phyloP scores from a whole-genome alignment of 2,797 vertebrate species.

The Epinephelus malabaricus region DNA sequence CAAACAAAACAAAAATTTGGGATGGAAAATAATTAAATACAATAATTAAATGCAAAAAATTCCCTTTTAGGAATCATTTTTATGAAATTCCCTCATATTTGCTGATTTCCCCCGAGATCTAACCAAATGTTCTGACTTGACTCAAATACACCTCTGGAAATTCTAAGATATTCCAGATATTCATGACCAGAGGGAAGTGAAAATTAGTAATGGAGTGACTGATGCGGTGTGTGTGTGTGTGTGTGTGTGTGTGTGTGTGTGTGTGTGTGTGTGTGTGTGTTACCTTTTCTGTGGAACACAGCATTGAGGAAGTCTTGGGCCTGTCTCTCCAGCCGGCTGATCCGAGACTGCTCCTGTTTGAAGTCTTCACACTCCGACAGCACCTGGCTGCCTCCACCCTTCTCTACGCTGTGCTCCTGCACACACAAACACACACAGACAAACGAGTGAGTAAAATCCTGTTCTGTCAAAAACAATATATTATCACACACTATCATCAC shows the following conservation, averaged over 20 bases:
- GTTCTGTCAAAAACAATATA: background rate
- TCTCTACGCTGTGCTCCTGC: constrained; percentile 91
- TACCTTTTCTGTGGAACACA: constrained; percentile 98
- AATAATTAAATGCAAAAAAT: constrained; percentile 9
- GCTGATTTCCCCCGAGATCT: constrained; percentile 43
- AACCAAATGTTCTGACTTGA: constrained; percentile 40
- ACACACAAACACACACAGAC: constrained; percentile 9
- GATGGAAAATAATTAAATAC: constrained; percentile 19
- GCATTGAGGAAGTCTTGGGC: constrained; percentile 99
- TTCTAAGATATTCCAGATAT: background rate
- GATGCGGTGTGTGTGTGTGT: background rate
- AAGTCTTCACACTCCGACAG: constrained; percentile 90
- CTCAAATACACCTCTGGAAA: constrained; percentile 34
- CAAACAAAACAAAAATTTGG: background rate
- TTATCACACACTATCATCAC: too few relatives aligned
- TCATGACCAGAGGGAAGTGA: constrained; percentile 11
- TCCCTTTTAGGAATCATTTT: constrained; percentile 6
- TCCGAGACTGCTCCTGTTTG: constrained; percentile 94
- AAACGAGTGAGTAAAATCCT: background rate
- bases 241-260: constrained; percentile 16
- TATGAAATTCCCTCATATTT: constrained; percentile 15
- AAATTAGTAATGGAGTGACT: constrained; percentile 18
- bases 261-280: constrained; percentile 50
- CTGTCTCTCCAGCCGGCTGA: constrained; percentile 96
- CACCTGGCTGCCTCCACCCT: constrained; percentile 92